A percentile compares a stretch with the other conserved stretches of the same genome.
phyloP scores from a whole-genome alignment of 2,797 vertebrate species.

The Apodemus agrarius region DNA sequence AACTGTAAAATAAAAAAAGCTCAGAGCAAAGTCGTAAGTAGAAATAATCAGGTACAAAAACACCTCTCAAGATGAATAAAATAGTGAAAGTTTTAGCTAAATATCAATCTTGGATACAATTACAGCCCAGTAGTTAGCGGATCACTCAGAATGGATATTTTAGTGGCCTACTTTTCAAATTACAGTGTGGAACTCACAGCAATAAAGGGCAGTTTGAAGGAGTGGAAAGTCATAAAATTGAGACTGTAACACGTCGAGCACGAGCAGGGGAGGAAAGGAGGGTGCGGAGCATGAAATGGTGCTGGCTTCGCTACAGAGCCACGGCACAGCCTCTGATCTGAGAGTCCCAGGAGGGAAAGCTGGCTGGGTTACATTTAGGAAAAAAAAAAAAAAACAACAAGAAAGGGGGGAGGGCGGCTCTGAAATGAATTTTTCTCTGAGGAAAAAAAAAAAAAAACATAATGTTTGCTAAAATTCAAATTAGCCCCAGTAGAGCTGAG shows the following conservation, averaged over 20 bases:
- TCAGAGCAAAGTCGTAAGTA: conserved; percentile 53
- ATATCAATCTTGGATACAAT: conserved; percentile 72
- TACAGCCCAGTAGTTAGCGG: conserved; percentile 62
- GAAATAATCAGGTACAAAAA: conserved; percentile 72
- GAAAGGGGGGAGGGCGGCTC: background rate
- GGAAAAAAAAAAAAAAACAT: background rate
- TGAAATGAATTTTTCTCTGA: background rate
- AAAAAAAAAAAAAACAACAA: background rate
- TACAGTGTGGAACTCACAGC: conserved; percentile 58
- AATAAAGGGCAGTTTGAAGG: conserved; percentile 71
- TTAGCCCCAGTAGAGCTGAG: background rate
- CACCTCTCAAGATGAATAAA: conserved; percentile 65
- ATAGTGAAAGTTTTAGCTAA: conserved; percentile 71
- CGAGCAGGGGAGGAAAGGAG: background rate
- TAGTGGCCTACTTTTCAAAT: conserved; percentile 72
- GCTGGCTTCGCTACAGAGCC: background rate
- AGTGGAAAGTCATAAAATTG: conserved; percentile 61
- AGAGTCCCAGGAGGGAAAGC: background rate
- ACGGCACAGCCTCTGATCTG: background rate
- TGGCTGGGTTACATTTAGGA: background rate
- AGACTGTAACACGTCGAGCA: background rate
- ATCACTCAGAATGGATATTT: conserved; percentile 69
- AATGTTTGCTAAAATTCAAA: conserved; percentile 19
- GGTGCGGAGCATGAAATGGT: background rate
- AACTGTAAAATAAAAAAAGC: conserved; percentile 67